These are phyloP conservation scores for Drosophila neotestacea DNA, from an alignment of 2,888 invertebrate genomes.

Conservation along the genomic window DNA sequence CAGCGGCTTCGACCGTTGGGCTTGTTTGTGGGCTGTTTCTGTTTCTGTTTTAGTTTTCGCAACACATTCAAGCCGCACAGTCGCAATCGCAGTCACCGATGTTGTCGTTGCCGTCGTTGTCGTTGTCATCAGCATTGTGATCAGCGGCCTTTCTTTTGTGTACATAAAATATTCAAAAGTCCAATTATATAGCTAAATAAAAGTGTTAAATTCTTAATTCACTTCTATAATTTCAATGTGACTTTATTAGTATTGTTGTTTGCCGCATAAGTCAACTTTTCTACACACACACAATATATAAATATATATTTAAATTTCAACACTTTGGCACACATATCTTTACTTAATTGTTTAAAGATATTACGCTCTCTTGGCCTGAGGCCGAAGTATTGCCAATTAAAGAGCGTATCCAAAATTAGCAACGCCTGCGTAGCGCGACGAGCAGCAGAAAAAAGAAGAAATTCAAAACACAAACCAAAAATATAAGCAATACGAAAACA, in stretches of 20 bases:
- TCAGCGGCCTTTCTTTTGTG: conserved; percentile 39
- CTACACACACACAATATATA: neutral
- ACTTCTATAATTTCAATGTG: conserved; percentile 20
- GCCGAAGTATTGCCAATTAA: conserved; percentile 32
- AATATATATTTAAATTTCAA: conserved; percentile 19
- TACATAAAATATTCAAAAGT: conserved; percentile 25
- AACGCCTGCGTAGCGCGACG: conserved; percentile 43
- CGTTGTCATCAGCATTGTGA: conserved; percentile 9
- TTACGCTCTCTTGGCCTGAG: conserved; percentile 42
- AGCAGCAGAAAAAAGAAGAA: conserved; percentile 22
- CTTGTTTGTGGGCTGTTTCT: conserved; percentile 57
- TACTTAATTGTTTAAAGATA: conserved; percentile 19
- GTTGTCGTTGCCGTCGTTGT: neutral
- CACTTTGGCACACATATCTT: conserved; percentile 13
- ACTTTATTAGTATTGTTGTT: conserved; percentile 23
- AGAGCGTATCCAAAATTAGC: conserved; percentile 66
- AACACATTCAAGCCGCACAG: conserved; percentile 76
- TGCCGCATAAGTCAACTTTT: conserved; percentile 2
- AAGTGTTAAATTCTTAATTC: conserved; percentile 31
- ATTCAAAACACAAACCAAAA: conserved; percentile 8
- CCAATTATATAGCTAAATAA: conserved; percentile 11
- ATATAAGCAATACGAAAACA: conserved; percentile 33
- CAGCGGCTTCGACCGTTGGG: conserved; percentile 54
- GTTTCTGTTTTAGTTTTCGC: conserved; percentile 77
- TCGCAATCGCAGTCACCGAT: conserved; percentile 41